A percentile compares a stretch with the other conserved stretches of the same genome.
Evolutionary conservation across 1,140 invertebrate species (phyloP).

Genomic region (Papilio aristodemus): DNA sequence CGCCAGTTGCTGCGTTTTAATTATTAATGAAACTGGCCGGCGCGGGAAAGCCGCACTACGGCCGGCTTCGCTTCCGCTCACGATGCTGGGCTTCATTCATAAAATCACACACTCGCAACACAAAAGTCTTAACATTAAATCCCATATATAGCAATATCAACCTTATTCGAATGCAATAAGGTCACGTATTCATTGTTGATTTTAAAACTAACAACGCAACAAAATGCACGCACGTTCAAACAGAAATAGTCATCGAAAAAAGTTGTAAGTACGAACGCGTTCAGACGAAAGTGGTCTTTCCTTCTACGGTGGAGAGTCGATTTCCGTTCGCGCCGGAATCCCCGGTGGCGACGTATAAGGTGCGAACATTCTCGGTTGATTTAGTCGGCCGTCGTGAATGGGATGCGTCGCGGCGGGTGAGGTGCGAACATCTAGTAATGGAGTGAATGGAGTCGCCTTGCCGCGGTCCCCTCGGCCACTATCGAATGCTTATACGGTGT

Average conservation of each 20-base stretch:
- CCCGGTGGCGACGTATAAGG: slow-evolving; percentile 58
- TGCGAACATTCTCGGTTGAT: slow-evolving; percentile 63
- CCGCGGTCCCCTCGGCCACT: slow-evolving; percentile 44
- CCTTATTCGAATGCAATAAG: slow-evolving; percentile 44
- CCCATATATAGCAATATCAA: slow-evolving; percentile 41
- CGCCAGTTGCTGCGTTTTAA: slow-evolving; percentile 73
- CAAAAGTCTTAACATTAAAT: slow-evolving; percentile 46
- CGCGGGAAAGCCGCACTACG: slow-evolving; percentile 77
- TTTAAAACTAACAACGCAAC: slow-evolving; percentile 4
- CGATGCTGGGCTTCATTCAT: slow-evolving; percentile 78
- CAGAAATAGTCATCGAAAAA: slow-evolving; percentile 74
- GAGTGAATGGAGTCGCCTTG: slow-evolving; percentile 62
- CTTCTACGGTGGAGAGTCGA: slow-evolving; percentile 65
- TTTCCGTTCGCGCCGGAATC: slow-evolving; percentile 65
- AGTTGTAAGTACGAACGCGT: slow-evolving; percentile 62
- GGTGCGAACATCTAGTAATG: slow-evolving; percentile 75
- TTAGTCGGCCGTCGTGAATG: slow-evolving; percentile 76
- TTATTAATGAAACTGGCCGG: slow-evolving; percentile 78
- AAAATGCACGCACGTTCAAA: slow-evolving; percentile 33
- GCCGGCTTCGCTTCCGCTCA: slow-evolving; percentile 73
- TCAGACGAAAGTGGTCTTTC: slow-evolving; percentile 73
- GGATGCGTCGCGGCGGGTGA: slow-evolving; percentile 69
- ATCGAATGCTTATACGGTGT: slow-evolving; percentile 44
- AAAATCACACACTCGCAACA: slow-evolving; percentile 54
- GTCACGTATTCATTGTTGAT: slow-evolving; percentile 32